These are phyloP conservation scores for Kryphioiulus occultus DNA, from an alignment of 2,888 invertebrate genomes.

Conservation along the genomic window DNA sequence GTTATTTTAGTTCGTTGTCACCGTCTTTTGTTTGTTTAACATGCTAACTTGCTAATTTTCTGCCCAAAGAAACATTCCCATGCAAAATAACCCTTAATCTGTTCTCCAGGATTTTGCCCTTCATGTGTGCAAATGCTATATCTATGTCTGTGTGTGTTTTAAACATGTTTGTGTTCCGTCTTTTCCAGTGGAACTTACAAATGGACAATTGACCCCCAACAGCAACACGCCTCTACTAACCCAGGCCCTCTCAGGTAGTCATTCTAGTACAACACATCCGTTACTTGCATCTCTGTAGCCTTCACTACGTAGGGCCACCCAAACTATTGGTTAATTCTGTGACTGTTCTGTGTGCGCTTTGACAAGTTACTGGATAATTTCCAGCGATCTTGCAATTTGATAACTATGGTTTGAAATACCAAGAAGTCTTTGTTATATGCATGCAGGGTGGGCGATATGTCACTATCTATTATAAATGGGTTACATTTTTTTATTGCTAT, in stretches of 20 bases:
- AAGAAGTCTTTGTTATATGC: neutral
- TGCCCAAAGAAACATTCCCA: neutral
- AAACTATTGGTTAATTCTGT: neutral
- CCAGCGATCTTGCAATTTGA: too few species aligned
- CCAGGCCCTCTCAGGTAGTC: conserved; percentile 91
- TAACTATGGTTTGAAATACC: neutral
- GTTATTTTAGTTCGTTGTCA: neutral
- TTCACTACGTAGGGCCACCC: neutral
- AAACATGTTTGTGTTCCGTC: conserved; percentile 30
- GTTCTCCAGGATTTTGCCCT: neutral
- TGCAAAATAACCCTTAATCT: neutral
- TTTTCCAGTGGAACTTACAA: conserved; percentile 92
- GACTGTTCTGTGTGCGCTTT: neutral
- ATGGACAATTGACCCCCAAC: conserved; percentile 94
- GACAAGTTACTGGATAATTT: too few species aligned
- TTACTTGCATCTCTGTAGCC: neutral
- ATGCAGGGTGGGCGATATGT: too few species aligned
- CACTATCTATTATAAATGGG: too few species aligned
- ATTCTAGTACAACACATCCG: conserved; percentile 4
- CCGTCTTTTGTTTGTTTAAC: neutral
- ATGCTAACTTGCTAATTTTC: neutral
- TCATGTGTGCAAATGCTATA: neutral
- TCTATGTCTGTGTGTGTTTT: neutral
- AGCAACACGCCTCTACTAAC: conserved; percentile 95
- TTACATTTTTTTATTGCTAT: too few species aligned